phyloP scores from a whole-genome alignment of 1,140 invertebrate genomes.

The Carcinoscorpius rotundicauda region DNA sequence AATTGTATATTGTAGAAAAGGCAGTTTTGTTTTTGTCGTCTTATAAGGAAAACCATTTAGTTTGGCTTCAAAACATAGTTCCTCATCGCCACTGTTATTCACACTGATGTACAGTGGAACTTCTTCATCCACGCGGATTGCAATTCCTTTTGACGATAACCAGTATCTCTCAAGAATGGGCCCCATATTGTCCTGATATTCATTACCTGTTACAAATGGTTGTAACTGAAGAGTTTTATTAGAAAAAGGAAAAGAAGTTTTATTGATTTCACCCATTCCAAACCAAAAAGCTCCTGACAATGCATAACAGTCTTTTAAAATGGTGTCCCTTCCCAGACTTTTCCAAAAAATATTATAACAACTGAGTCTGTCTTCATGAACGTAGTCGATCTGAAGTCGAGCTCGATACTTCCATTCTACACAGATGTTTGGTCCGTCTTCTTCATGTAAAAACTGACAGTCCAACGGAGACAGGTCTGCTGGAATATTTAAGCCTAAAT shows the following conservation, averaged over 20 bases:
- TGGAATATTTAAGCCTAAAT: slow-evolving; percentile 21
- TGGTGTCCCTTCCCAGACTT: slow-evolving; percentile 40
- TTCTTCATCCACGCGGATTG: slow-evolving; percentile 57
- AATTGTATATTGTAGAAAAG: slow-evolving; percentile 63
- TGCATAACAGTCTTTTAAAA: slow-evolving; percentile 69
- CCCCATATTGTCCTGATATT: slow-evolving; percentile 51
- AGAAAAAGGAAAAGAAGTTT: slow-evolving; percentile 65
- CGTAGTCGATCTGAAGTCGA: slow-evolving; percentile 18
- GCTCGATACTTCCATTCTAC: slow-evolving; percentile 26
- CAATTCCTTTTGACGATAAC: slow-evolving; percentile 67
- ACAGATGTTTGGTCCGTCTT: slow-evolving; percentile 18
- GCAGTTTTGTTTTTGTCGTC: slow-evolving; percentile 48
- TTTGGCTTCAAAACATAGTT: slow-evolving; percentile 59
- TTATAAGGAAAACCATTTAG: slow-evolving; percentile 54
- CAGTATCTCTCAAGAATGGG: slow-evolving; percentile 69
- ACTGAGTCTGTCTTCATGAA: slow-evolving; percentile 17
- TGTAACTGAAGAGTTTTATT: slow-evolving; percentile 52
- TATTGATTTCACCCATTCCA: slow-evolving; percentile 55
- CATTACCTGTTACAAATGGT: slow-evolving; percentile 67
- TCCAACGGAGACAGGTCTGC: slow-evolving; percentile 19
- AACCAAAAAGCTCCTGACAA: slow-evolving; percentile 37
- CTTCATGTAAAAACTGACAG: slow-evolving; percentile 12
- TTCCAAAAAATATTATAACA: slow-evolving; percentile 77
- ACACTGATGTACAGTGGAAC: slow-evolving; percentile 56
- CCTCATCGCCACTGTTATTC: slow-evolving; percentile 34